Base-by-base conservation (phyloP, 2,888 invertebrate genomes). In the Phyllotreta cruciferae region DNA sequence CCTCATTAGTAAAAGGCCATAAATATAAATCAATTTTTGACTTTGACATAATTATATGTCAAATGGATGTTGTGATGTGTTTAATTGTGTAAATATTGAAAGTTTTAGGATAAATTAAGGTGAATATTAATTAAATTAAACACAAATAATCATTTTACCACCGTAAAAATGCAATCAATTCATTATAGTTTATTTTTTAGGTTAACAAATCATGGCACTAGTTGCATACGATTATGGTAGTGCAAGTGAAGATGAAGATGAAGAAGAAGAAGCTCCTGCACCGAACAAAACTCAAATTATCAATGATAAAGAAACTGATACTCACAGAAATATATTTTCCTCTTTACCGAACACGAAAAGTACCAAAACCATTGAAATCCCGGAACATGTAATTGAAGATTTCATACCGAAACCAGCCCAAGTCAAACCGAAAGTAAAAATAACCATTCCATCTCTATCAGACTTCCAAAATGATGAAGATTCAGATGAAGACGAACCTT, bases 171-270 rank as follows among this genome's bases (percentile, higher is more conserved):
- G 24, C 1, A 24, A 24, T 4, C 24, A 24, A 24, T 24, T 24
- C 24, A 24, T 24, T 24, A 3, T 4, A 24, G 24, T 24, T 4
- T 24, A 24, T 24, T 24, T 24, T 24, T 24, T 24, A 24, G 24
- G 24, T 24, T 24, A 24, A 24, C 24, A 24, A 24, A 24, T 24
- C 6, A 77, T 77, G 77, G 75, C 77, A 13, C 69, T 77, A 52
- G 77, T 77, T 6, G 63, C 76, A 9, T 77, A 77, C 64, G 76
- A 76, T 63, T 76, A 73, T 61, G 72, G 63, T 44, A 76, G 75
- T 63, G 69, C 60, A 38, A 74, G 71, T 64, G 75, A 73, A 49
- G 64, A 68, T 54, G 73, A 72, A 13, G 71, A 68, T 52, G 73
- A 72, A 10, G 71, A 71, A 55, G 70, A 70, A 34, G 67, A 68